Evolutionary conservation across 2,888 invertebrate species (phyloP).

Genomic region (Lordiphosa fenestrarum): DNA sequence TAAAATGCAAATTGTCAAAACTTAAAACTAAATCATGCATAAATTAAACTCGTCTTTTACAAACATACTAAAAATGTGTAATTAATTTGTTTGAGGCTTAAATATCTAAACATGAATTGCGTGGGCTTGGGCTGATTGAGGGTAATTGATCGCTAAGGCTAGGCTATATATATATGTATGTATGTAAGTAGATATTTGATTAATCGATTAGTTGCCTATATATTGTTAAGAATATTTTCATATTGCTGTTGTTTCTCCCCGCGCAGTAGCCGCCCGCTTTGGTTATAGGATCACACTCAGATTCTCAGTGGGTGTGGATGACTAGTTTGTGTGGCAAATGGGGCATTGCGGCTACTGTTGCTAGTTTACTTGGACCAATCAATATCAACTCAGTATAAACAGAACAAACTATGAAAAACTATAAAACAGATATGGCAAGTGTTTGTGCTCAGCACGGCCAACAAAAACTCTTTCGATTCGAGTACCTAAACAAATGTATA

Average conservation of each 20-base stretch:
- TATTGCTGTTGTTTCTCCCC: constrained; percentile 56
- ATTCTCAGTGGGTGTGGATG: constrained; percentile 45
- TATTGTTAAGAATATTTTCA: constrained; percentile 50
- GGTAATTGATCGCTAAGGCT: constrained; percentile 35
- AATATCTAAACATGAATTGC: constrained; percentile 48
- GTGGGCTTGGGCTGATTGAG: constrained; percentile 30
- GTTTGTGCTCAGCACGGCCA: constrained; percentile 43
- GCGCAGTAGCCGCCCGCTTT: constrained; percentile 64
- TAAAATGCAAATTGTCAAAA: constrained; percentile 35
- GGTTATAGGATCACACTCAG: constrained; percentile 20
- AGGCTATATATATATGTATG: constrained; percentile 42
- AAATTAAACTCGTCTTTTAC: constrained; percentile 32
- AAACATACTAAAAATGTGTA: constrained; percentile 25
- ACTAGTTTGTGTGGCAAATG: constrained; percentile 64
- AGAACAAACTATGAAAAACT: constrained; percentile 33
- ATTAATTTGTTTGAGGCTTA: constrained; percentile 44
- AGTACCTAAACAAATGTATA: constrained; percentile 12
- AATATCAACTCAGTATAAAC: constrained; percentile 33
- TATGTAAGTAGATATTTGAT: constrained; percentile 43
- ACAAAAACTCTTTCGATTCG: constrained; percentile 38
- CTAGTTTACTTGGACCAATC: constrained; percentile 69
- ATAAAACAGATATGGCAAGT: constrained; percentile 67
- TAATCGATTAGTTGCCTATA: constrained; percentile 58
- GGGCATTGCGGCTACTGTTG: constrained; percentile 56
- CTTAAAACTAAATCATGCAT: constrained; percentile 37